Evolutionary conservation across 2,888 invertebrate species (phyloP), one percentile per base, ranked within the genome.

Genomic region (Drosophila prolongata): DNA sequence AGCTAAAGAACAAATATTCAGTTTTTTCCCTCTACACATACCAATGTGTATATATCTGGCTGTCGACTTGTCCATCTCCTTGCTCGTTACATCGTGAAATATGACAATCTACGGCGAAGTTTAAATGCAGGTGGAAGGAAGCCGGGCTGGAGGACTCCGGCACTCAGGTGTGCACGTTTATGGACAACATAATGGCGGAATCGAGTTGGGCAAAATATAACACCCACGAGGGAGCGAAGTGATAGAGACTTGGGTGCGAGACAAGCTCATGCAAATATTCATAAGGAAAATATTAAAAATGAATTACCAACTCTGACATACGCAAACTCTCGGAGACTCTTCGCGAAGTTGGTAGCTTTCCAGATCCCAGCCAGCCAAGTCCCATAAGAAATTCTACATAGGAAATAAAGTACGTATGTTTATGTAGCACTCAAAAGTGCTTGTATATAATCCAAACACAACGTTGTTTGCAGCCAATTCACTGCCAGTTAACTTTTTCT

Each of bases 251-350:
- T 30, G 57, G 34, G 56, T 55, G 73, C 35, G 72, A 69, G 82
- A 55, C 77, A 64, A 57, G 37, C 64, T 44, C 54, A 46, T 49
- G 75, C 64, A 78, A 82, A 80, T 76, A 78, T 79, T 72, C 70
- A 77, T 74, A 77, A 62, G 70, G 50, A 75, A 85, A 77, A 80
- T 80, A 85, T 85, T 82, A 77, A 80, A 82, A 72, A 75, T 80
- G 74, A 76, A 78, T 82, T 80, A 82, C 83, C 42, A 57, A 47
- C 46, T 47, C 52, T 61, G 49, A 35, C 53, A 24, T 24, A 19
- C 42, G 37, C 19, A 60, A 40, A 30, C 30, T 64, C 30, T 27
- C 37, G 35, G 38, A 37, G 46, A 49, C 35, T 58, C 42, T 16
- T 49, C 38, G 50, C 27, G 35, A 49, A 38, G 37, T 38, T 35